Percentiles rank a stretch among this genome's conserved stretches.
Conservation (phyloP, 2,113 vertebrate genomes). For the Pampusana beccarii region DNA sequence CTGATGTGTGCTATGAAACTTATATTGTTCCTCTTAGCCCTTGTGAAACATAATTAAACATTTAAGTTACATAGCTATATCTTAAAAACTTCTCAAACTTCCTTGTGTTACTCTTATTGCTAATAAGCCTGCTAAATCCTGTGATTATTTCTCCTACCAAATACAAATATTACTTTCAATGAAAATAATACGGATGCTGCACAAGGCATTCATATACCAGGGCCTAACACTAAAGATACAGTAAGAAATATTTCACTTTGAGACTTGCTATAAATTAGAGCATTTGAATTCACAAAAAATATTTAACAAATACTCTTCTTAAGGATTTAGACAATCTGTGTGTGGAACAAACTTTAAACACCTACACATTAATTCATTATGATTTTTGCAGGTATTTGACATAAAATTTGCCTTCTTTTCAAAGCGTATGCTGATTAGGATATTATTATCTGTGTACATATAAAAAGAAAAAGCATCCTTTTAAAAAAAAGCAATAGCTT, state of each 20-base stretch:
- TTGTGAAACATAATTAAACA: constrained; percentile 65
- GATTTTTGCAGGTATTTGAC: not conserved
- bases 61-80: not conserved
- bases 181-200: not conserved
- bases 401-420: not conserved
- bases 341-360: not conserved
- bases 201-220: not conserved
- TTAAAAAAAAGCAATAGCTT: not conserved
- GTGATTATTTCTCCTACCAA: not conserved
- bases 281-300: not conserved
- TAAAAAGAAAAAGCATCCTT: not conserved
- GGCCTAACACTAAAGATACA: not conserved
- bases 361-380: not conserved
- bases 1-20: constrained; percentile 69
- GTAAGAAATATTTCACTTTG: not conserved
- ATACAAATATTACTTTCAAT: not conserved
- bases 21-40: constrained; percentile 72
- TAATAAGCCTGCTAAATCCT: not conserved
- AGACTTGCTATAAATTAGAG: not conserved
- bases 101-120: not conserved
- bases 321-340: constrained; percentile 8
- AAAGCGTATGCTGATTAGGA: not conserved
- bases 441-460: not conserved
- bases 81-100: not conserved
- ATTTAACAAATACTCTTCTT: constrained; percentile 17